Evolutionary conservation across 1,140 invertebrate genomes (phyloP), one percentile per base, ranked within the genome.

Genomic region (Meloidogyne chitwoodi): DNA sequence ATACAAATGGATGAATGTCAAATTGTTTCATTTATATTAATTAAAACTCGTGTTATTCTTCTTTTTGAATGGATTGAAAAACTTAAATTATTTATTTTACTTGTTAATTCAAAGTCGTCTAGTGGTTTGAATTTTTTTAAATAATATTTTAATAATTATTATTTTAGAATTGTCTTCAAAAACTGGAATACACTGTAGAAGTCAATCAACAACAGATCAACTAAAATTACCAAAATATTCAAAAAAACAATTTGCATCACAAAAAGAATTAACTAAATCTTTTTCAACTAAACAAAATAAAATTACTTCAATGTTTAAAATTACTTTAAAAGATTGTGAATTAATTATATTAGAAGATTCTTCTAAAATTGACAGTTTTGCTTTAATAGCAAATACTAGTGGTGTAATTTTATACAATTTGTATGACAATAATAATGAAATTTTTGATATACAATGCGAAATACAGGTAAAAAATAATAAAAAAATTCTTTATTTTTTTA

Each of bases 291-390:
- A 41, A 14, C 14, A 48, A 48, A 48, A 41, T 44, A 68, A 61
- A 71, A 71, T 71, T 93, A 85, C 16, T 48, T 48, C 44, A 48
- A 93, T 96, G 88, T 88, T 97, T 22, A 94, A 95, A 88, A 89
- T 98, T 5, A 98, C 97, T 88, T 92, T 98, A 4, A 94, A 93
- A 0, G 93, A 98, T 87, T 97, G 94, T 1, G 94, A 98, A 89
- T 89, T 98, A 29, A 94, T 98, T 27, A 89, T 98, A 6, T 92
- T 98, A 0, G 95, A 98, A 88, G 92, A 97, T 85, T 92, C 92
- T 4, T 92, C 93, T 3, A 89, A 92, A 0, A 91, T 91, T 88
- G 94, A 97, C 87, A 93, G 77, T 75, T 77, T 85, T 34, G 84
- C 84, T 2, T 62, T 84, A 41, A 70, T 85, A 38, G 79, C 63